Base-by-base conservation (phyloP, 2,113 vertebrate species). In the Thunnus thynnus region DNA sequence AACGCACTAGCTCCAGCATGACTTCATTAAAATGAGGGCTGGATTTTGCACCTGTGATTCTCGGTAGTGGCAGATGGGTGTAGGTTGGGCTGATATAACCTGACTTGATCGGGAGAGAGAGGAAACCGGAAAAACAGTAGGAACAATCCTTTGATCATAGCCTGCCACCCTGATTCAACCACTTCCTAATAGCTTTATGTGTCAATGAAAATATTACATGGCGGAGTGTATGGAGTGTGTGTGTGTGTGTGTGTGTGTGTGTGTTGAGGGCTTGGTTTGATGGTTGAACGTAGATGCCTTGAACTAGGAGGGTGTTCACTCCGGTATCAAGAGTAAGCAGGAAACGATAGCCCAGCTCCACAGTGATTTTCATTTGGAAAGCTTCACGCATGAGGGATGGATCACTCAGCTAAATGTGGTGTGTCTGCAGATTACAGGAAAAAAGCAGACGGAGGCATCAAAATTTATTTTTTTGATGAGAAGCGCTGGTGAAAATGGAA, bases 21-120 rank as follows among this genome's bases (percentile, higher is more conserved):
- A 85, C 90, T 91, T 91, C 87, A 89, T 92, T 91, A 91, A 91
- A 91, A 86, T 48, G 3, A 69, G 79, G 77, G 64, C 88, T 79
- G 77, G 67, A 70, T 88, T 86, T 83, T 86, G 69, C 65, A 80
- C 61, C 73, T 65, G 55, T 78, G 85, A 77, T 74, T 86, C 79
- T 63, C 17, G 18, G 55, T 32, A 47, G 75, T 2, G 13, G 65
- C 73, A 72, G 70, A 84, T 52, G 86, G 73, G 68, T 55, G 78
- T 54, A 44, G 69, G 63, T 65, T 44, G 14, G 58, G 83, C 50
- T 57, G 74, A 83, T 72, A 61, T 20, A 80, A 57, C 50, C 58
- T 14, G 72, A 84, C 66, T 79, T 51, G 70, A 86, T 86, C 72
- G 47, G 70, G 68, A 80, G 56, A 48, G 61, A 78, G 65, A 63